Conservation (phyloP, 2,888 invertebrate genomes). For the Hydroisotoma schaefferi region DNA sequence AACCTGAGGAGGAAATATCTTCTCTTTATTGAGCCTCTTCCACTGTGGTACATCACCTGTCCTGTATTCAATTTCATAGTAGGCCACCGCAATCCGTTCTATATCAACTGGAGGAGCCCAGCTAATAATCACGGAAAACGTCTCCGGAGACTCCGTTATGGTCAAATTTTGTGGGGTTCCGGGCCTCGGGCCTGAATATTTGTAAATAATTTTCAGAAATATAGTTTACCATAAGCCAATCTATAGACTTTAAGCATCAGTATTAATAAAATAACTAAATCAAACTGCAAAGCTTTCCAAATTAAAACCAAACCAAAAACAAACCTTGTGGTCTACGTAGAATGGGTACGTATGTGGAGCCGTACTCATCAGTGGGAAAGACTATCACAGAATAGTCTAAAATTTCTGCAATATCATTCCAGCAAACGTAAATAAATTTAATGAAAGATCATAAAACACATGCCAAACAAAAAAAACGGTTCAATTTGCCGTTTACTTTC, state of each 20-base stretch:
- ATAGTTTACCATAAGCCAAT: not conserved
- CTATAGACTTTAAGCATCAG: not conserved
- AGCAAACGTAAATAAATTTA: conserved; percentile 36
- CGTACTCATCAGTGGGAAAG: conserved; percentile 72
- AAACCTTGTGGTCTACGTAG: conserved; percentile 68
- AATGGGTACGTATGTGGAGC: conserved; percentile 67
- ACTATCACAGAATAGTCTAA: conserved; percentile 69
- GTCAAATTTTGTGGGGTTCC: conserved; percentile 86
- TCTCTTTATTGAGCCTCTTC: conserved; percentile 82
- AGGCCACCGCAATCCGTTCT: conserved; percentile 70
- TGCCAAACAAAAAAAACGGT: too few relatives aligned
- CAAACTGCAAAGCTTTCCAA: too few relatives aligned
- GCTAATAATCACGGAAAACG: conserved; percentile 71
- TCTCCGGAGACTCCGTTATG: conserved; percentile 82
- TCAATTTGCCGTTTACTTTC: too few relatives aligned
- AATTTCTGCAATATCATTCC: conserved; percentile 63
- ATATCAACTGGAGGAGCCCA: conserved; percentile 83
- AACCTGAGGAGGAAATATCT: conserved; percentile 83
- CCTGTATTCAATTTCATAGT: conserved; percentile 87
- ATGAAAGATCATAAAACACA: conserved; percentile 15
- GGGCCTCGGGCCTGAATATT: conserved; percentile 76
- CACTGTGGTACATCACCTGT: conserved; percentile 59
- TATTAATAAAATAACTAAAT: not conserved
- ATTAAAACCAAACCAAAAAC: not conserved
- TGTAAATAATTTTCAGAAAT: not conserved